Percentiles rank a stretch among this genome's conserved stretches.
phyloP scores from a whole-genome alignment of 1,140 invertebrate species.

The Belonocnema kinseyi region DNA sequence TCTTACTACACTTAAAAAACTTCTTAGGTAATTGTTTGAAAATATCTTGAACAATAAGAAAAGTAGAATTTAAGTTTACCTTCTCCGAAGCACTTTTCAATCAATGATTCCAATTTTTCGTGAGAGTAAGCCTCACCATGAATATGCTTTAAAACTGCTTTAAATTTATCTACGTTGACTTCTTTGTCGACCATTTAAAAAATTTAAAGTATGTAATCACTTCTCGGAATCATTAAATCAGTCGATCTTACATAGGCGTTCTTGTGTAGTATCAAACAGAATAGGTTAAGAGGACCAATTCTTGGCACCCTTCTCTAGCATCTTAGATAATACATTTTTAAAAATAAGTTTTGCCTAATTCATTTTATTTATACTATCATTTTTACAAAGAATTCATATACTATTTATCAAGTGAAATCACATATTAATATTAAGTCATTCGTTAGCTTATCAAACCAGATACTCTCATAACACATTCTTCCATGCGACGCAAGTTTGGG shows the following conservation, averaged over 20 bases:
- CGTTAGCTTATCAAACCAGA: slow-evolving; percentile 36
- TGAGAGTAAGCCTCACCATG: background rate
- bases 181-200: background rate
- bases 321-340: no score
- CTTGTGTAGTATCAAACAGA: background rate
- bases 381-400: no score
- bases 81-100: background rate
- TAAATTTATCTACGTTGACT: background rate
- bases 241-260: background rate
- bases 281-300: no score
- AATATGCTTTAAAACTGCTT: background rate
- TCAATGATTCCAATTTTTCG: no score
- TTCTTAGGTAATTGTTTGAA: no score
- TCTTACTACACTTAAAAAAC: background rate
- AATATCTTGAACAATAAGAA: no score
- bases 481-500: slow-evolving; percentile 36
- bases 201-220: background rate
- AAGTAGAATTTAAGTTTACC: background rate
- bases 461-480: slow-evolving; percentile 41
- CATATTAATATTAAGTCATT: background rate
- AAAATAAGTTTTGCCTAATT: no score
- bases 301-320: no score
- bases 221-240: background rate
- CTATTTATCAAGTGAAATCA: no score
- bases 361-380: no score